Base-by-base conservation (phyloP, 2,797 vertebrate genomes). In the Takifugu ocellatus region DNA sequence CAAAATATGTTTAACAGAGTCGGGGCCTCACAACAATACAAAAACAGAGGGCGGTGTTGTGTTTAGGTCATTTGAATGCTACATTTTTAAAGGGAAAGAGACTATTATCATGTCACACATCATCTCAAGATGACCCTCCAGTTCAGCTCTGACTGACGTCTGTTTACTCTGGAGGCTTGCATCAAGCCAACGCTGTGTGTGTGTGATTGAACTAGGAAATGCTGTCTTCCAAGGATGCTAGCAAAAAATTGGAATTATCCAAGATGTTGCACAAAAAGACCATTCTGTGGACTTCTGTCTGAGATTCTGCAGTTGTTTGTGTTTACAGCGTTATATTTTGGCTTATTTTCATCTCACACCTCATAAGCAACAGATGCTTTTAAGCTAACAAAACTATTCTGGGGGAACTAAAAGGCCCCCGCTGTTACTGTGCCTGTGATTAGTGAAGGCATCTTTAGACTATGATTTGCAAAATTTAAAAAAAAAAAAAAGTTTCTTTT, bases 131-230 rank as follows among this genome's bases (percentile, higher is more conserved):
- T 17, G 15, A 5, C 2, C 14, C 7, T 24, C 48, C 29, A 36
- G 51, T 36, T 70, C 73, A 51, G 15, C 12, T 69, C n/a, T 33
- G 24, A 24, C 26, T 52, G 49, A 60, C 6, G 1, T 58, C 53
- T 21, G 42, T 27, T 58, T 47, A 10, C 26, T 66, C 27, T 60
- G 47, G 46, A 82, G 57, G 63, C 51, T 62, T 58, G 52, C 43
- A 72, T 68, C 64, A 72, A 67, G 60, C 62, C 33, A 60, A 59
- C 10, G 31, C 31, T 9, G 16, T 44, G n/a, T 26, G 16, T 42
- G 43, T 3, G 1, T 36, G 47, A 15, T 15, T 49, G 26, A 29
- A 66, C 29, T 27, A 26, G 45, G 33, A 17, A 48, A 42, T 25
- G 39, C 25, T 59, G 21, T 45, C 42, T 16, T 46, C 17, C 12